phyloP scores from a whole-genome alignment of 2,888 invertebrate genomes.

The Drosophila monieri region DNA sequence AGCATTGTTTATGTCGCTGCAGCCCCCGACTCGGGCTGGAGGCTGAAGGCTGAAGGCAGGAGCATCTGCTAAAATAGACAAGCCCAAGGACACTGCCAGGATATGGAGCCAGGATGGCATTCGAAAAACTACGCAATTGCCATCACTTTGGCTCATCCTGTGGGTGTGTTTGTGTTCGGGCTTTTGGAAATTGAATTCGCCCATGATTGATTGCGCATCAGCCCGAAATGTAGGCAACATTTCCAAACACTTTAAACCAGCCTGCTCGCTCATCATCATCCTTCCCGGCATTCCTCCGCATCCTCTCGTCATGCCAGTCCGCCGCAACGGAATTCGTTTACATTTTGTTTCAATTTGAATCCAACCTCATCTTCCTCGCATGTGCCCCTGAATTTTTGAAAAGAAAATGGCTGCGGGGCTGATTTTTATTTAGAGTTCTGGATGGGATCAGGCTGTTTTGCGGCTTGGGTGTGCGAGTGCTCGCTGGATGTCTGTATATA shows the following conservation, averaged over 20 bases:
- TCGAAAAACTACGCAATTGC: constrained; percentile 43
- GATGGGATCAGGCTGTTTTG: neutral
- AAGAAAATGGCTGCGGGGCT: neutral
- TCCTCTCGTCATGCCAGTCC: constrained; percentile 8
- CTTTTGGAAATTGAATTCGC: constrained; percentile 72
- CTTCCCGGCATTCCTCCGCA: constrained; percentile 17
- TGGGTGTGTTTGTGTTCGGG: constrained; percentile 35
- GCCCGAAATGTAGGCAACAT: constrained; percentile 62
- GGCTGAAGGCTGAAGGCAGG: constrained; percentile 17
- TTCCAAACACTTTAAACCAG: constrained; percentile 33
- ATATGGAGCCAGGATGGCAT: constrained; percentile 17
- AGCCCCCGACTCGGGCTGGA: constrained; percentile 36
- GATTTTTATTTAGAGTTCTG: neutral
- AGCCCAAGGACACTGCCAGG: constrained; percentile 29
- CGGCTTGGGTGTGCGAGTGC: neutral
- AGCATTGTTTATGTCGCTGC: constrained; percentile 60
- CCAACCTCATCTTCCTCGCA: constrained; percentile 44
- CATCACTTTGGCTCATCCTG: constrained; percentile 5
- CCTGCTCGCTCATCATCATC: constrained; percentile 26
- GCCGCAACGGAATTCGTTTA: constrained; percentile 45
- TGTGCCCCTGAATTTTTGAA: constrained; percentile 43
- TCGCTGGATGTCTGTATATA: neutral
- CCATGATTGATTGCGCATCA: constrained; percentile 73
- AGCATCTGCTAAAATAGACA: constrained; percentile 43
- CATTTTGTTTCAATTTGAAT: constrained; percentile 72